Evolutionary conservation across 2,797 vertebrate genomes (phyloP).

Genomic region (Melanotaenia boesemani): DNA sequence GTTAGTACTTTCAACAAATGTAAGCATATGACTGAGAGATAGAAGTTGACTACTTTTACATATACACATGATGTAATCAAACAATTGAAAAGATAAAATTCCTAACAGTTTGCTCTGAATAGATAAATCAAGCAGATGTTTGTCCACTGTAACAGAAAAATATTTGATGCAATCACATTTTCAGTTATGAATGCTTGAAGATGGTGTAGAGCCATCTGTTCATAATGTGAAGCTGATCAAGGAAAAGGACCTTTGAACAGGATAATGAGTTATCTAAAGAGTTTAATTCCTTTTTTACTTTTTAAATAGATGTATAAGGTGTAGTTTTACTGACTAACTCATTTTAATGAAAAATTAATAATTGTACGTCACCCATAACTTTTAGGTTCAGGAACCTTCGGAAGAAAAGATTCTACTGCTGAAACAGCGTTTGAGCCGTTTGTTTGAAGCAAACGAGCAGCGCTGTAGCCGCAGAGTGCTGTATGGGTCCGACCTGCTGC

Average conservation of each 20-base stretch:
- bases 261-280: background rate
- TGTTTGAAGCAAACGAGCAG: slow-evolving; percentile 89
- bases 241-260: background rate
- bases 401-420: slow-evolving; percentile 88
- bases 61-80: background rate
- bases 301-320: background rate
- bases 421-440: slow-evolving; percentile 89
- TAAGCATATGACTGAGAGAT: background rate
- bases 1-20: slow-evolving; percentile 59
- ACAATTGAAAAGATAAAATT: too few species aligned
- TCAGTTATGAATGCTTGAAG: too few species aligned
- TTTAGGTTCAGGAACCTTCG: slow-evolving; percentile 82
- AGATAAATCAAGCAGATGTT: too few species aligned
- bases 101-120: too few species aligned
- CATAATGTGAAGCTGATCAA: background rate
- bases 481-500: slow-evolving; percentile 91
- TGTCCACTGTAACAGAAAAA: too few species aligned
- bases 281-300: background rate
- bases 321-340: background rate
- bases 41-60: background rate
- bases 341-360: background rate
- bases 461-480: slow-evolving; percentile 88
- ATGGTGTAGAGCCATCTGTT: too few species aligned
- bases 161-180: too few species aligned
- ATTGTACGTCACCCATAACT: background rate